Percentiles rank a stretch among this genome's conserved stretches.
phyloP scores from a whole-genome alignment of 2,888 invertebrate genomes.

The Cosmia pyralina region DNA sequence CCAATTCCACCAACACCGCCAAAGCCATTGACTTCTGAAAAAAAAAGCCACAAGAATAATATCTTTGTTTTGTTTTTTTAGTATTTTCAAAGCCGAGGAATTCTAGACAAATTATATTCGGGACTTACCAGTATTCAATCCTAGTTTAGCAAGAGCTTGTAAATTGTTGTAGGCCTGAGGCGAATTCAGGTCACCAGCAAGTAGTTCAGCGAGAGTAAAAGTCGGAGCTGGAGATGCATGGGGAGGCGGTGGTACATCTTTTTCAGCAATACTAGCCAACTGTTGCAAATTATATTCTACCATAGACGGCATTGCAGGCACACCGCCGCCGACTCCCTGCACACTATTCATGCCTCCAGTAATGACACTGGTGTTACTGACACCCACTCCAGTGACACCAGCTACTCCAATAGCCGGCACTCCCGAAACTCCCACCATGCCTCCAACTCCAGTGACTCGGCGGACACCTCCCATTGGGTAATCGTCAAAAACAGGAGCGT shows the following conservation, averaged over 20 bases:
- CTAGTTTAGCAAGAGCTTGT: slow-evolving; percentile 96
- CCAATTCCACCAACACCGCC: slow-evolving; percentile 85
- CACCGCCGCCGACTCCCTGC: slow-evolving; percentile 78
- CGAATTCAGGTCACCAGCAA: slow-evolving; percentile 92
- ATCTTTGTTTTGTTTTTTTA: too few relatives aligned
- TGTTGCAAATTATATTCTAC: slow-evolving; percentile 96
- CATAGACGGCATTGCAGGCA: slow-evolving; percentile 91
- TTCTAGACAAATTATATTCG: not conserved
- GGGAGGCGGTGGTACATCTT: slow-evolving; percentile 89
- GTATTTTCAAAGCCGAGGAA: not conserved
- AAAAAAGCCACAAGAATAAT: slow-evolving; percentile 45
- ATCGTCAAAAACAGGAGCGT: slow-evolving; percentile 95
- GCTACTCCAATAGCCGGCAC: slow-evolving; percentile 76
- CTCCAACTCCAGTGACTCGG: slow-evolving; percentile 79
- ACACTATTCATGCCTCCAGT: slow-evolving; percentile 81
- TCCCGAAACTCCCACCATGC: slow-evolving; percentile 78
- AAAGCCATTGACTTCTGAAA: slow-evolving; percentile 87
- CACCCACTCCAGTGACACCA: slow-evolving; percentile 80
- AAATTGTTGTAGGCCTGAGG: slow-evolving; percentile 96
- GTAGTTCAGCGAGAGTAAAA: slow-evolving; percentile 94
- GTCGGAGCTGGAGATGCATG: slow-evolving; percentile 91
- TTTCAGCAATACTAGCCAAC: slow-evolving; percentile 95
- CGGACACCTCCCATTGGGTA: slow-evolving; percentile 89
- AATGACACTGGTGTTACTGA: slow-evolving; percentile 77
- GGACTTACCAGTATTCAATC: slow-evolving; percentile 92